A percentile compares a stretch with the other conserved stretches of the same genome.
Conservation (phyloP, 2,888 invertebrate species). For the Spatulosminthurus flaviceps region DNA sequence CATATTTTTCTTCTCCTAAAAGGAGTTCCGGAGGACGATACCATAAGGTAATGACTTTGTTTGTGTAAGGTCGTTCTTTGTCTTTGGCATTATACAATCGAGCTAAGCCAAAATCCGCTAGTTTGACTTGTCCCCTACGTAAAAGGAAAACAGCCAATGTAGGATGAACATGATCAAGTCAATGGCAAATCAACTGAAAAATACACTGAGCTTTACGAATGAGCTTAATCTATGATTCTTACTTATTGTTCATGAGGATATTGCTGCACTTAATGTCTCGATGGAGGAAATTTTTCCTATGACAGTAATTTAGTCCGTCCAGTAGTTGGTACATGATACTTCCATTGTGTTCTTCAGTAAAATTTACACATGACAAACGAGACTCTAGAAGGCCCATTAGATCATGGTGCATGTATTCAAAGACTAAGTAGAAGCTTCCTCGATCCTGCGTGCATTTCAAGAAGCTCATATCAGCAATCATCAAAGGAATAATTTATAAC, state of each 20-base stretch:
- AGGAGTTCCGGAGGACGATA: conserved; percentile 97
- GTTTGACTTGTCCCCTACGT: conserved; percentile 97
- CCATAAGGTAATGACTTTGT: conserved; percentile 99
- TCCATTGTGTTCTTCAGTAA: conserved; percentile 94
- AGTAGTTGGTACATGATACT: conserved; percentile 97
- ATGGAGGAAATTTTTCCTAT: conserved; percentile 98
- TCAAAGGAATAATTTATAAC: not conserved
- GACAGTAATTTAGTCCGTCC: conserved; percentile 96
- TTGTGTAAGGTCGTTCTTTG: conserved; percentile 94
- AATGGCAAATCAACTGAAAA: no score
- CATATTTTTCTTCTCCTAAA: conserved; percentile 96
- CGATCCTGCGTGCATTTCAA: conserved; percentile 73
- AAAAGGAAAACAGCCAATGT: conserved; percentile 57
- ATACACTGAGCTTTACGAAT: no score
- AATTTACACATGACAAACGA: conserved; percentile 84
- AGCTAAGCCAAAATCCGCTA: conserved; percentile 98
- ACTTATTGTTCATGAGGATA: conserved; percentile 99
- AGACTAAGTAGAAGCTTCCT: conserved; percentile 98
- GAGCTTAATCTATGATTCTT: conserved; percentile 63
- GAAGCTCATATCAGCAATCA: not conserved
- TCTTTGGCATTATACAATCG: conserved; percentile 95
- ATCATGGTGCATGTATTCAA: conserved; percentile 99
- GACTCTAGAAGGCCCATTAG: conserved; percentile 98
- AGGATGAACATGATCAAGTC: no score
- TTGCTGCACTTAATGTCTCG: conserved; percentile 99